Percentiles rank a stretch among this genome's conserved stretches.
These are phyloP conservation scores for Hycleus phaleratus DNA, from an alignment of 1,140 invertebrate genomes.

Conservation along the genomic window DNA sequence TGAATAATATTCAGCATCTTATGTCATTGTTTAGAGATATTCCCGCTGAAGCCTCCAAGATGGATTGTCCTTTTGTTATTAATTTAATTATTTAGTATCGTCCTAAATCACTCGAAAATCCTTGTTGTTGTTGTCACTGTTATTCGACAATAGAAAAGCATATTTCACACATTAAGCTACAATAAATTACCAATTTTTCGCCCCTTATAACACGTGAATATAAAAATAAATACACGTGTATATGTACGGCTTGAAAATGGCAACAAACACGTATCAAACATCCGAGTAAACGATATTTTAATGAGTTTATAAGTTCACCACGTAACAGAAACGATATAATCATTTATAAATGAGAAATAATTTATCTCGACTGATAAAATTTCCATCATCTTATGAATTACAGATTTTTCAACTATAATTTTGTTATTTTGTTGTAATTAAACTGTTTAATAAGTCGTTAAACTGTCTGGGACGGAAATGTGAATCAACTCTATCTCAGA, in stretches of 20 bases:
- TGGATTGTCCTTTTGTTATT: constrained; percentile 16
- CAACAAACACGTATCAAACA: neutral
- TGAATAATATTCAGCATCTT: constrained; percentile 15
- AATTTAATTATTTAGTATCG: constrained; percentile 13
- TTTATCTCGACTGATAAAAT: too few species aligned
- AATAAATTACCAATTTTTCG: constrained; percentile 5
- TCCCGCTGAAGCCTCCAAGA: constrained; percentile 7
- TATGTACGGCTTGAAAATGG: constrained; percentile 2
- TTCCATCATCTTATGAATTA: too few species aligned
- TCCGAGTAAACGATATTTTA: constrained; percentile 8
- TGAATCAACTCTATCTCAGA: too few species aligned
- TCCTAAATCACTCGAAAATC: constrained; percentile 9
- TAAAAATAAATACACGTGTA: neutral
- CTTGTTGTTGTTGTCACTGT: constrained; percentile 4
- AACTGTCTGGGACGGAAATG: too few species aligned
- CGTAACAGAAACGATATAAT: constrained; percentile 5
- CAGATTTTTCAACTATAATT: too few species aligned
- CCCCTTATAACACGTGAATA: neutral
- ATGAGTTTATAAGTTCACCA: constrained; percentile 9
- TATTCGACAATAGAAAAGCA: constrained; percentile 1
- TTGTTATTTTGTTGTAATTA: too few species aligned
- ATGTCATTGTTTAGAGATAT: constrained; percentile 14
- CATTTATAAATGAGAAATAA: neutral
- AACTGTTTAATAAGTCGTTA: too few species aligned
- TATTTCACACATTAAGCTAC: constrained; percentile 1